Evolutionary conservation across 2,888 invertebrate species (phyloP), one percentile per base, ranked within the genome.

Genomic region (Panorpa germanica): DNA sequence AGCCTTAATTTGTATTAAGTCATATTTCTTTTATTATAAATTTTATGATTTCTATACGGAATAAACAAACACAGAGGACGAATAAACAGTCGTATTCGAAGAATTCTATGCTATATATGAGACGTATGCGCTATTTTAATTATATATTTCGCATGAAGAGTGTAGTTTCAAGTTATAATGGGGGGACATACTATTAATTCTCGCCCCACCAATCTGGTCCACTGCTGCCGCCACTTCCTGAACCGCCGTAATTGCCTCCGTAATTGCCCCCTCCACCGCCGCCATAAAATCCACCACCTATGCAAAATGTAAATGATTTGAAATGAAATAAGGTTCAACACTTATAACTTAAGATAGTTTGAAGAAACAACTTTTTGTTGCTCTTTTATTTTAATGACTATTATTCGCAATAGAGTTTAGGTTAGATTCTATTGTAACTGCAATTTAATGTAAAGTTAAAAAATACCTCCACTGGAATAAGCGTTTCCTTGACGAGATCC

Each of bases 121-220:
- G n/a, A n/a, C n/a, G n/a, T n/a, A n/a, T n/a, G n/a, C n/a, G n/a
- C n/a, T n/a, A n/a, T n/a, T n/a, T n/a, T n/a, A n/a, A n/a, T n/a
- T n/a, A n/a, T n/a, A n/a, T n/a, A n/a, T n/a, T n/a, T n/a, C n/a
- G n/a, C n/a, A n/a, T n/a, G n/a, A n/a, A n/a, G n/a, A n/a, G n/a
- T n/a, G n/a, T n/a, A n/a, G n/a, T n/a, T n/a, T n/a, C n/a, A n/a
- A n/a, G n/a, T n/a, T n/a, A n/a, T n/a, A n/a, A n/a, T n/a, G n/a
- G n/a, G n/a, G n/a, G n/a, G n/a, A n/a, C n/a, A n/a, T n/a, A n/a
- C n/a, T n/a, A n/a, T n/a, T n/a, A n/a, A n/a, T n/a, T 16, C n/a
- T 34, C 37, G 11, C 48, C 52, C 60, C 61, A 61, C 60, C 61
- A 61, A 35, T 61, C 61, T 20, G 57, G 53, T 33, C 51, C 55